phyloP scores from a whole-genome alignment of 2,797 vertebrate species.

The Parauchenoglanis punctatus region DNA sequence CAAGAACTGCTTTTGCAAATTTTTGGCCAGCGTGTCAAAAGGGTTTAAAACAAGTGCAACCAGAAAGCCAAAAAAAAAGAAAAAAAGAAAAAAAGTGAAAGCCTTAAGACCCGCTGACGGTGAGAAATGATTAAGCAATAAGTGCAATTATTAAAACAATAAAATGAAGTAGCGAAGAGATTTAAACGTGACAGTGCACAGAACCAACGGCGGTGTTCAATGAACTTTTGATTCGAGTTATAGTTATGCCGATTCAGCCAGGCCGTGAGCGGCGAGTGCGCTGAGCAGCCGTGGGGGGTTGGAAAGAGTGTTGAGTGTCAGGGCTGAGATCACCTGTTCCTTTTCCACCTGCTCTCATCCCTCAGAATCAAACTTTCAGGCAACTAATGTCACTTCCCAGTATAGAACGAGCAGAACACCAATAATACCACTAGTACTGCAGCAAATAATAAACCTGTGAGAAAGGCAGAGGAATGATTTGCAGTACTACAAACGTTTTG shows the following conservation, averaged over 20 bases:
- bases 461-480: background rate
- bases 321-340: conserved; percentile 57
- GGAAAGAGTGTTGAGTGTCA: conserved; percentile 49
- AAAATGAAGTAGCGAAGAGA: background rate
- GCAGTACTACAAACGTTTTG: background rate
- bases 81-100: background rate
- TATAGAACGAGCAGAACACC: conserved; percentile 2
- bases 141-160: background rate
- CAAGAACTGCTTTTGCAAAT: background rate
- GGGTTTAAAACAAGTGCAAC: background rate
- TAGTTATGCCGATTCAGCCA: background rate
- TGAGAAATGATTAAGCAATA: background rate
- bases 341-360: conserved; percentile 57
- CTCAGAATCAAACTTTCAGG: conserved; percentile 43
- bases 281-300: background rate
- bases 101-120: background rate
- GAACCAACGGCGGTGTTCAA: background rate
- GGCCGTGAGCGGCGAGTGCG: background rate
- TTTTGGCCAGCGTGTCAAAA: background rate
- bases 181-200: background rate
- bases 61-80: background rate
- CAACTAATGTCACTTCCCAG: conserved; percentile 31
- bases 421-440: background rate
- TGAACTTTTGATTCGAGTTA: background rate
- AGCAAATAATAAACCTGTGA: conserved; percentile 2